Base-by-base conservation (phyloP, 2,113 vertebrate genomes). In the Carassius carassius region DNA sequence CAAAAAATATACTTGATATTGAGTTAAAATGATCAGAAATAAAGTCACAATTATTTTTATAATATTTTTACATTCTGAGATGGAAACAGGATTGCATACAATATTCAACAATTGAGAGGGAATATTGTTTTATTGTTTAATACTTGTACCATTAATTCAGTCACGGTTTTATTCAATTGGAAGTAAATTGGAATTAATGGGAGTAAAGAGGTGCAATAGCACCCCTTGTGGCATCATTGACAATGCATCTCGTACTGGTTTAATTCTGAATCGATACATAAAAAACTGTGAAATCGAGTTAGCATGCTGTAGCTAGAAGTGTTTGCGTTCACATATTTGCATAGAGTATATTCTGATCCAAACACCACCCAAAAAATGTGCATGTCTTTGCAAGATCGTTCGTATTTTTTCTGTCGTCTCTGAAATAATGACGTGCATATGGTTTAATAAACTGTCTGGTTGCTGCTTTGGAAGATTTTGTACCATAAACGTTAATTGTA, bases 381-480 rank as follows among this genome's bases (percentile, higher is more conserved):
- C 78, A 81, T 69, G 78, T 81, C 78, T 81, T 19, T 11, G 41
- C 23, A 21, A 69, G 54, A 47, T 21, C 49, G 49, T 44, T 41
- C 3, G n/a, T 9, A 9, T 73, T 62, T 83, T 81, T 78, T 32
- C 67, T 60, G 51, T 81, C 5, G 41, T 82, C 54, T 78, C 29
- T 11, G 51, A 84, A 47, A 58, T 56, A 63, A 16, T 32, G 58
- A 29, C n/a, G 73, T 82, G 67, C 32, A 70, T 84, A 54, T 65
- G 23, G n/a, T 85, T 78, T 72, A 21, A 47, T 60, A 37, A 54
- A 81, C 19, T 76, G 60, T 41, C 35, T 81, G 62, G 60, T 65
- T 78, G 73, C 63, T 54, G 65, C 77, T 73, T 78, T 81, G 44
- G 25, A 81, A 51, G 41, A 69, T 79, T 79, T 79, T 79, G 58